phyloP scores from a whole-genome alignment of 1,140 invertebrate genomes.

The Psix sp. region DNA sequence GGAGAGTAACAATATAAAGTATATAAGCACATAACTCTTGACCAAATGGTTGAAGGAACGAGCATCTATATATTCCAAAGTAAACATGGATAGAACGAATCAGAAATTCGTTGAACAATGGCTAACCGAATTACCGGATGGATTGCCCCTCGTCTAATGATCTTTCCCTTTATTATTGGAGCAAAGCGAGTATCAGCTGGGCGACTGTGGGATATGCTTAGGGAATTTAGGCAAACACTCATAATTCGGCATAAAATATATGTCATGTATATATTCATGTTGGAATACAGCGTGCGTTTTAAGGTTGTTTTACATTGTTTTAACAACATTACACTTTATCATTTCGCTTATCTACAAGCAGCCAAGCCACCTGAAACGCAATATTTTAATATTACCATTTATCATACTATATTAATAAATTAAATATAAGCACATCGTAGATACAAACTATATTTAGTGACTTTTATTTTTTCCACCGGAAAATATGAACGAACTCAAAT shows the following conservation, averaged over 20 bases:
- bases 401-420: too few species aligned
- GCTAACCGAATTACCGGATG: constrained; percentile 28
- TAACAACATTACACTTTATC: too few species aligned
- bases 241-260: constrained; percentile 23
- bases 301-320: too few species aligned
- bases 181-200: constrained; percentile 10
- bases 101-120: constrained; percentile 24
- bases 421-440: too few species aligned
- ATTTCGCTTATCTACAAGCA: too few species aligned
- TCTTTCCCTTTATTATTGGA: constrained; percentile 22
- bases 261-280: constrained; percentile 2
- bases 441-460: too few species aligned
- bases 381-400: too few species aligned
- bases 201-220: neutral
- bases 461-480: too few species aligned
- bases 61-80: constrained; percentile 1
- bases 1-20: neutral
- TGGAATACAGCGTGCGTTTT: too few species aligned
- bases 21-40: too few species aligned
- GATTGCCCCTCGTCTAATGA: constrained; percentile 36
- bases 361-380: too few species aligned
- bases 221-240: constrained; percentile 18
- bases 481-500: too few species aligned
- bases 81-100: constrained; percentile 14
- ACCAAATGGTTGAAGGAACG: neutral